These are phyloP conservation scores for Eilema sororculum DNA, from an alignment of 2,888 invertebrate species.

Conservation along the genomic window DNA sequence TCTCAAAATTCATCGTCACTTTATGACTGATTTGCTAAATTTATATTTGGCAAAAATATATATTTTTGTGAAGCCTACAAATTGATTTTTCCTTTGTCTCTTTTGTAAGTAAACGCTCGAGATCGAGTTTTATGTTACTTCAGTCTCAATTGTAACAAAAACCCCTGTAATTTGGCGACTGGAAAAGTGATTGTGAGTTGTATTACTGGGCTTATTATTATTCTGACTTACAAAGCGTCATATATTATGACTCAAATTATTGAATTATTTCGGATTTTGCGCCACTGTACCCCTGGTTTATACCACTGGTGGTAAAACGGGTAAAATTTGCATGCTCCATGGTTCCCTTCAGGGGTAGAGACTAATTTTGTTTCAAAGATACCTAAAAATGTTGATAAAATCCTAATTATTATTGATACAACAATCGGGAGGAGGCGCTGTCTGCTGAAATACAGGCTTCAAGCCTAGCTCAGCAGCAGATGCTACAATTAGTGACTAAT, in stretches of 20 bases:
- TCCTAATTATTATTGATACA: too few species aligned
- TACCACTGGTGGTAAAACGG: too few species aligned
- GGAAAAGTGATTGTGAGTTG: neutral
- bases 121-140: neutral
- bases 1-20: neutral
- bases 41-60: too few species aligned
- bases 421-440: too few species aligned
- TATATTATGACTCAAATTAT: neutral
- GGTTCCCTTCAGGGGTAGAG: too few species aligned
- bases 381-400: too few species aligned
- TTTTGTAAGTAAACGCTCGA: neutral
- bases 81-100: neutral
- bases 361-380: too few species aligned
- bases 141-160: conserved; percentile 4
- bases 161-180: neutral
- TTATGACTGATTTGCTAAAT: neutral
- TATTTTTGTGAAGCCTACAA: neutral
- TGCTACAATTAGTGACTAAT: too few species aligned
- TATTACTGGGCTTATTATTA: neutral
- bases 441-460: too few species aligned
- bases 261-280: neutral
- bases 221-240: neutral
- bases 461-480: too few species aligned
- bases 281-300: too few species aligned
- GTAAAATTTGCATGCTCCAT: too few species aligned